Evolutionary conservation across 2,797 vertebrate genomes (phyloP).

Genomic region (Remorina albescens): DNA sequence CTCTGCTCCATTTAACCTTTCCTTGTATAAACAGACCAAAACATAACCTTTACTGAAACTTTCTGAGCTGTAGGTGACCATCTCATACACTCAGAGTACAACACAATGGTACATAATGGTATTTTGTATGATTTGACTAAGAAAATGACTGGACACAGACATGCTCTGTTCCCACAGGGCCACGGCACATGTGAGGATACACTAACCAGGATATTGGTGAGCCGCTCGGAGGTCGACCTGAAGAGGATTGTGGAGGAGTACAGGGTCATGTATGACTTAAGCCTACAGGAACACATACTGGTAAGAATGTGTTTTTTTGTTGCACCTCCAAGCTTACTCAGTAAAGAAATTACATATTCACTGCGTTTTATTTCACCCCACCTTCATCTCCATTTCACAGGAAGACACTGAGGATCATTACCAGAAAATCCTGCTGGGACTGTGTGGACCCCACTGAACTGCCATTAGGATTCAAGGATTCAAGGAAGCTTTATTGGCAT

Average conservation of each 20-base stretch:
- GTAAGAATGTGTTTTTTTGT: slow-evolving; percentile 69
- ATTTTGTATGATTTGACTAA: not conserved
- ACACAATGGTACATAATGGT: not conserved
- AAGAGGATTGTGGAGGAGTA: slow-evolving; percentile 89
- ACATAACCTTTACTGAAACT: not conserved
- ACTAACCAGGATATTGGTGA: slow-evolving; percentile 90
- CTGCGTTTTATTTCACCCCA: not conserved
- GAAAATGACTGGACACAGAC: not conserved
- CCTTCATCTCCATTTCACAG: slow-evolving; percentile 77
- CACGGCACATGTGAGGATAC: slow-evolving; percentile 82
- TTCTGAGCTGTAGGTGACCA: no score
- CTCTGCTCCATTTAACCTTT: no score
- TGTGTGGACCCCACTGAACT: slow-evolving; percentile 86
- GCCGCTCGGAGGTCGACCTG: slow-evolving; percentile 92
- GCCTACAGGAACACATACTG: slow-evolving; percentile 87
- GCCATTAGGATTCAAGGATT: not conserved
- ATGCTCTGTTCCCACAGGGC: slow-evolving; percentile 77
- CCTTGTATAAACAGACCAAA: not conserved
- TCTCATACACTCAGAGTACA: not conserved
- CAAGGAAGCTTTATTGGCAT: no score
- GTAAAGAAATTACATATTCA: not conserved
- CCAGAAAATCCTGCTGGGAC: slow-evolving; percentile 86
- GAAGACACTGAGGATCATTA: slow-evolving; percentile 90
- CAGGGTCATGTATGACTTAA: slow-evolving; percentile 80
- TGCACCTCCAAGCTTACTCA: not conserved